A percentile compares a stretch with the other conserved stretches of the same genome.
phyloP scores from a whole-genome alignment of 2,113 vertebrate genomes.

The Uria lomvia region DNA sequence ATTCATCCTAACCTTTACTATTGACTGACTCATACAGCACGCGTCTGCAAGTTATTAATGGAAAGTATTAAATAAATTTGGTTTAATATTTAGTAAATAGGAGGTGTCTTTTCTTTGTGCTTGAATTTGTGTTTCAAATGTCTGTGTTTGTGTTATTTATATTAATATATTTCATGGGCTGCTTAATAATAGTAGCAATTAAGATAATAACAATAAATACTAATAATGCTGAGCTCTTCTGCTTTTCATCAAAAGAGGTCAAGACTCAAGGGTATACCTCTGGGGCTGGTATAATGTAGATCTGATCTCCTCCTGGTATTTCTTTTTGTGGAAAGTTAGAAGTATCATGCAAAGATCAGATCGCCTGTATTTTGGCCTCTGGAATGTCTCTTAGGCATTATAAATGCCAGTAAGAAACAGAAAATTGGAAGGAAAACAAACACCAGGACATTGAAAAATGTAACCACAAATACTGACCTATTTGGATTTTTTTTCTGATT shows the following conservation, averaged over 20 bases:
- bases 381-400: slow-evolving; percentile 54
- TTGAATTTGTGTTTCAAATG: neutral
- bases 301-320: slow-evolving; percentile 14
- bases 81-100: slow-evolving; percentile 39
- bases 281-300: neutral
- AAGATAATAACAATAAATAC: slow-evolving; percentile 61
- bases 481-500: neutral
- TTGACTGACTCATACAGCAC: slow-evolving; percentile 3
- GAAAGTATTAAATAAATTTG: slow-evolving; percentile 34
- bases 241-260: slow-evolving; percentile 56
- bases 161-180: slow-evolving; percentile 29
- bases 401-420: slow-evolving; percentile 40
- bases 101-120: slow-evolving; percentile 3
- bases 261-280: slow-evolving; percentile 20
- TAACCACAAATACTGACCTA: slow-evolving; percentile 43
- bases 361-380: slow-evolving; percentile 16
- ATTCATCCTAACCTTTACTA: slow-evolving; percentile 5
- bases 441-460: slow-evolving; percentile 27
- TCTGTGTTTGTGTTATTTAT: slow-evolving; percentile 30
- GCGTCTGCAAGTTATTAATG: slow-evolving; percentile 20
- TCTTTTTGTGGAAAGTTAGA: slow-evolving; percentile 26
- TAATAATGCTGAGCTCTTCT: slow-evolving; percentile 37
- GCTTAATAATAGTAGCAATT: slow-evolving; percentile 51
- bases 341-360: slow-evolving; percentile 29
- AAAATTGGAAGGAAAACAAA: slow-evolving; percentile 47